Conservation (phyloP, 1,140 invertebrate species). For the Caerostris extrusa region DNA sequence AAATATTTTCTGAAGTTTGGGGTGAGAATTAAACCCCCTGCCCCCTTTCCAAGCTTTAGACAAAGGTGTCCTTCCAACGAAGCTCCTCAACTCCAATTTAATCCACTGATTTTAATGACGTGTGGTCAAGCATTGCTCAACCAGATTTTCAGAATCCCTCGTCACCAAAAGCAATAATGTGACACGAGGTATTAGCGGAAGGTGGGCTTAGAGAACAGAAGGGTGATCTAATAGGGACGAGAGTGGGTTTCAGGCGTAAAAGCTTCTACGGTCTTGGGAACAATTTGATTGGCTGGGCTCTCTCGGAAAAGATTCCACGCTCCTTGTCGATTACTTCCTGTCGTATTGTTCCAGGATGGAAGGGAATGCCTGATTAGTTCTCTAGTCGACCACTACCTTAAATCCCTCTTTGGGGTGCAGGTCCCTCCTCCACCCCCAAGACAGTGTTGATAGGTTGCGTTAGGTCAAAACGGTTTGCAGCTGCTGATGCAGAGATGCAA, state of each 20-base stretch:
- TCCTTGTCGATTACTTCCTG: constrained; percentile 35
- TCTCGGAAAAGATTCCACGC: constrained; percentile 22
- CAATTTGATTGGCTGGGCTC: constrained; percentile 50
- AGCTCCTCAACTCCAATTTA: background rate
- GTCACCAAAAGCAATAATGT: constrained; percentile 25
- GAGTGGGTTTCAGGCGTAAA: constrained; percentile 56
- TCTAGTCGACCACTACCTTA: constrained; percentile 34
- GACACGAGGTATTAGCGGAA: constrained; percentile 54
- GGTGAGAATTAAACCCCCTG: too few relatives aligned
- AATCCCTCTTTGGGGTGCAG: constrained; percentile 51
- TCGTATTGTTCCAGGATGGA: constrained; percentile 28
- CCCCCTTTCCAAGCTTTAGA: too few relatives aligned
- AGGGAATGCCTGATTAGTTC: constrained; percentile 49
- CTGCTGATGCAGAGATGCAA: constrained; percentile 52
- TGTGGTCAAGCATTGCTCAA: constrained; percentile 19
- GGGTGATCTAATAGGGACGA: constrained; percentile 15
- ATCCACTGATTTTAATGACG: constrained; percentile 5
- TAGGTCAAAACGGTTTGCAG: constrained; percentile 35
- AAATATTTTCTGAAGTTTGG: too few relatives aligned
- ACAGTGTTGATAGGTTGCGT: constrained; percentile 15
- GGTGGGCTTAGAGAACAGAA: constrained; percentile 14
- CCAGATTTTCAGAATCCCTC: background rate
- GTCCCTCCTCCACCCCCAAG: constrained; percentile 1
- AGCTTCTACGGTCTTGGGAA: constrained; percentile 15
- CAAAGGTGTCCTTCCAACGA: background rate